Base-by-base conservation (phyloP, 2,797 vertebrate species). In the Hippoglossus hippoglossus region DNA sequence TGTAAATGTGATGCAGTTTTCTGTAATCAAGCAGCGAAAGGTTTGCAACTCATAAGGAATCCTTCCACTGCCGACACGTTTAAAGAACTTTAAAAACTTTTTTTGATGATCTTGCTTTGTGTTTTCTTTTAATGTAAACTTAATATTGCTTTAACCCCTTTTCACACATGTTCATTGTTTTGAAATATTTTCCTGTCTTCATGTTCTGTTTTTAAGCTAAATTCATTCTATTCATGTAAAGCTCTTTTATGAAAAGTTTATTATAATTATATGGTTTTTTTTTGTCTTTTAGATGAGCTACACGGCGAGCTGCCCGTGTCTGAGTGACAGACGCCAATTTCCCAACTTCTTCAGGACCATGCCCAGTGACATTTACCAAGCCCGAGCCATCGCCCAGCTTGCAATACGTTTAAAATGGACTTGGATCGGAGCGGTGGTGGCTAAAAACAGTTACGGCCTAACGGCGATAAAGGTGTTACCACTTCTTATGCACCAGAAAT, bases 351-450 rank as follows among this genome's bases (percentile, higher is more conserved):
- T 92, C 81, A 86, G 92, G 53, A 95, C 94, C 26, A 93, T 94
- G 61, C 91, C 93, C 15, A 94, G 92, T 73, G 94, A 95, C 67
- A 79, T 83, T n/a, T 93, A 92, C 70, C 94, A 93, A 79, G 92
- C 91, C 0, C 69, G 84, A 55, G 90, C 90, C 26, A 83, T 95
- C 56, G 94, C 92, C 6, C 91, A 88, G 31, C 85, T 95, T 19
- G 90, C 87, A 4, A 88, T 90, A 19, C 85, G 71, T 12, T 94
- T 93, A 8, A 91, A 92, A 0, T 95, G 95, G 94, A 93, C 91
- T 5, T 95, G 93, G 89, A 87, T 94, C 15, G 88, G 90, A 50
- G 93, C 93, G 5, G 89, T 94, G 25, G 84, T 92, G 22, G 85
- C 63, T 10, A 87, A 94, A 71, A 92, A 91, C 5, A 88, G 94